Evolutionary conservation across 2,888 invertebrate species (phyloP).

Genomic region (Cantharis rufa): DNA sequence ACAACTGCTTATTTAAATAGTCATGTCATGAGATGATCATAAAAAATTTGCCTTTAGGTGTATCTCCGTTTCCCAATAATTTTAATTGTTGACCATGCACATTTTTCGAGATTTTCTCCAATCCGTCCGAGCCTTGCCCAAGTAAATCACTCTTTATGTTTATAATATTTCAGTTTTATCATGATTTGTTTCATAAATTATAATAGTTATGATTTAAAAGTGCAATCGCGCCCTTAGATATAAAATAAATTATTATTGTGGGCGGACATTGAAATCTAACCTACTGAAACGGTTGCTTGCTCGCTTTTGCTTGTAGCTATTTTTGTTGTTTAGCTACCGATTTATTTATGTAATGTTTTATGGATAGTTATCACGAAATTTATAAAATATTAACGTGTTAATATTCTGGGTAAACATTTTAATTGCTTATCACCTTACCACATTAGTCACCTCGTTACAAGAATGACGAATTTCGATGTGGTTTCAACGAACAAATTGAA

Average conservation of each 20-base stretch:
- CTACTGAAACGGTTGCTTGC: constrained; percentile 28
- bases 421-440: background rate
- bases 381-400: constrained; percentile 2
- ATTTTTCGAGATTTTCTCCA: background rate
- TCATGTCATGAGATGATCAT: background rate
- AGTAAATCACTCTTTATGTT: background rate
- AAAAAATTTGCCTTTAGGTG: background rate
- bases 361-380: constrained; percentile 17
- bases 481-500: background rate
- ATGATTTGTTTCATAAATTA: background rate
- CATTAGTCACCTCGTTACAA: background rate
- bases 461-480: background rate
- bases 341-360: constrained; percentile 19
- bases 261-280: constrained; percentile 29
- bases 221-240: constrained; percentile 15
- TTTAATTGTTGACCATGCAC: background rate
- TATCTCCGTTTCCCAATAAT: background rate
- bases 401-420: background rate
- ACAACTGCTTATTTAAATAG: background rate
- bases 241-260: constrained; percentile 29
- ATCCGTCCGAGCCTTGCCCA: background rate
- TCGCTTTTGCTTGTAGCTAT: constrained; percentile 12
- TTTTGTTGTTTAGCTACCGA: constrained; percentile 13
- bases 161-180: background rate
- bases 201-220: constrained; percentile 1